Evolutionary conservation across 2,113 vertebrate species (phyloP).

Genomic region (Anguilla rostrata): DNA sequence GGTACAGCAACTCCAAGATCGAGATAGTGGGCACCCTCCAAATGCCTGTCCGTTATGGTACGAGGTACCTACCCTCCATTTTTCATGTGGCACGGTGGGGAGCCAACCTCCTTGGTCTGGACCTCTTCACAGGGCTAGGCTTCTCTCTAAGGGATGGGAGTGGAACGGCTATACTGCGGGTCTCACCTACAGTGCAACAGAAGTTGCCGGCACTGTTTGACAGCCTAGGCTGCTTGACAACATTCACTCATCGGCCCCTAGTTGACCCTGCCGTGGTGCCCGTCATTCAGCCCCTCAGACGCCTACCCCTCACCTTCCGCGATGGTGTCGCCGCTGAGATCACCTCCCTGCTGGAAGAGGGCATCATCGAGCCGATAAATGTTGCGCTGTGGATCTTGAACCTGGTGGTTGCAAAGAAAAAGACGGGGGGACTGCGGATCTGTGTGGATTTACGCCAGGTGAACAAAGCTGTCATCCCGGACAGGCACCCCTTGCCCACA

Average conservation of each 20-base stretch:
- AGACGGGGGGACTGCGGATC: neutral
- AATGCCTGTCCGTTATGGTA: neutral
- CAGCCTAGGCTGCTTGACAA: neutral
- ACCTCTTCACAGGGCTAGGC: neutral
- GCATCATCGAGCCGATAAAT: slow-evolving; percentile 3
- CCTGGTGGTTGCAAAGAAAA: slow-evolving; percentile 8
- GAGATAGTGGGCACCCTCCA: neutral
- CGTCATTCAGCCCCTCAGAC: slow-evolving; percentile 21
- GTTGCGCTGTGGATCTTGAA: slow-evolving; percentile 4
- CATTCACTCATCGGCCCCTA: neutral
- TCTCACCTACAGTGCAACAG: neutral
- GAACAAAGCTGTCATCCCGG: neutral
- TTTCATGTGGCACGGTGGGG: neutral
- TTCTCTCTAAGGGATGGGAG: neutral
- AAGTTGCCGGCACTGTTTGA: slow-evolving; percentile 10
- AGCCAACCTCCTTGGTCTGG: neutral
- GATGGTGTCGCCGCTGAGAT: slow-evolving; percentile 20
- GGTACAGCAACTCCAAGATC: neutral
- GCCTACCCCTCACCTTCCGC: slow-evolving; percentile 6
- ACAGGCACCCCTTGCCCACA: neutral
- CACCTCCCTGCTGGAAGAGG: neutral
- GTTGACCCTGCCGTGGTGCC: neutral
- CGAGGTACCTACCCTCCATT: neutral
- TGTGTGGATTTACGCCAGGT: neutral
- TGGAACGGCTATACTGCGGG: neutral